Evolutionary conservation across 2,113 vertebrate genomes (phyloP).

Genomic region (Hippocampus abdominalis): DNA sequence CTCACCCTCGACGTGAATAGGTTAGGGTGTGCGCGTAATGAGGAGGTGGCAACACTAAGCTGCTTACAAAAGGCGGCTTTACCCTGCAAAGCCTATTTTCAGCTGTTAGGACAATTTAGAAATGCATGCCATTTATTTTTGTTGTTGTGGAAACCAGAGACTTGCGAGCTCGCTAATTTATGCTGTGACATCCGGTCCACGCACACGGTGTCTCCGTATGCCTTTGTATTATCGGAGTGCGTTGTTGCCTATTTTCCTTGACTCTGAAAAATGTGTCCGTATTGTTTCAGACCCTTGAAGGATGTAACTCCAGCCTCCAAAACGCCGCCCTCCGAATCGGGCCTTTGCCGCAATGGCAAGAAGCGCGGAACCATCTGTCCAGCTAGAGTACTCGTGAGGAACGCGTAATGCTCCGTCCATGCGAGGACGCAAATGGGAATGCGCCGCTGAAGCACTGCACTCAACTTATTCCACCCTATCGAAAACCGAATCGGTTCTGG

Average conservation of each 20-base stretch:
- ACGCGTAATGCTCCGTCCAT: constrained; percentile 47
- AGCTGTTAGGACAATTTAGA: constrained; percentile 65
- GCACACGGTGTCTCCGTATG: constrained; percentile 1
- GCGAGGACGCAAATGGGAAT: constrained; percentile 33
- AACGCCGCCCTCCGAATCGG: constrained; percentile 11
- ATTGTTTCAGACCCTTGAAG: background rate
- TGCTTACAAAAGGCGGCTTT: constrained; percentile 61
- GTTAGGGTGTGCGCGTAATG: constrained; percentile 55
- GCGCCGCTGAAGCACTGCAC: constrained; percentile 15
- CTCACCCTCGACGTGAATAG: constrained; percentile 57
- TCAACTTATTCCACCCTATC: constrained; percentile 28
- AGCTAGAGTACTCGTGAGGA: constrained; percentile 31
- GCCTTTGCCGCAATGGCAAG: constrained; percentile 38
- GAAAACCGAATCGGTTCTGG: constrained; percentile 24
- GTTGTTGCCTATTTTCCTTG: background rate
- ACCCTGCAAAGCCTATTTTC: constrained; percentile 64
- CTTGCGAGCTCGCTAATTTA: background rate
- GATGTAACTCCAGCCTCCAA: background rate
- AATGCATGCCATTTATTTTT: constrained; percentile 24
- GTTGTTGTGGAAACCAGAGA: constrained; percentile 9
- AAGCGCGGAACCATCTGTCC: constrained; percentile 53
- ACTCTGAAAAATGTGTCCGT: background rate
- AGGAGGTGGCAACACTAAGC: constrained; percentile 69
- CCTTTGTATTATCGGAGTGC: background rate
- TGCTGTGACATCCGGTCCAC: constrained; percentile 2